phyloP scores from a whole-genome alignment of 2,113 vertebrate genomes.

The Seriola aureovittata region DNA sequence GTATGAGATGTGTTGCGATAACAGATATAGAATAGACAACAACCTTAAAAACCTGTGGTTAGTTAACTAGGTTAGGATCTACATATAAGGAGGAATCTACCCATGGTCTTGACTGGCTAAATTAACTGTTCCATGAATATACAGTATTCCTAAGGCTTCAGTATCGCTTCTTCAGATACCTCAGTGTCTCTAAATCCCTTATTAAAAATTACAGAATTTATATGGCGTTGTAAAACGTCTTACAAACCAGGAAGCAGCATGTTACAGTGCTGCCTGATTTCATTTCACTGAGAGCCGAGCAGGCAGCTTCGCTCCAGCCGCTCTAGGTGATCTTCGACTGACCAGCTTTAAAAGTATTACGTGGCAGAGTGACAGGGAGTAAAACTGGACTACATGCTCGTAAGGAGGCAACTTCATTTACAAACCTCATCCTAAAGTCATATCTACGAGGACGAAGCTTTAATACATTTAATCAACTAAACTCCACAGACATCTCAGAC shows the following conservation, averaged over 20 bases:
- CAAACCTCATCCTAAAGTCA: neutral
- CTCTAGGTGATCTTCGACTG: neutral
- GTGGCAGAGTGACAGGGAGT: neutral
- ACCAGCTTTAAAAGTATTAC: neutral
- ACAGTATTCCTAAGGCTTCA: neutral
- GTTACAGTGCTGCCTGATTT: neutral
- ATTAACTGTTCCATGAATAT: neutral
- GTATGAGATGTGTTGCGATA: neutral
- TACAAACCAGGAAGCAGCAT: neutral
- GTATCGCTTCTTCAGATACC: neutral
- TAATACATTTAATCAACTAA: neutral
- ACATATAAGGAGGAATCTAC: neutral
- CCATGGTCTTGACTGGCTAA: neutral
- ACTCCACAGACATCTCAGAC: neutral
- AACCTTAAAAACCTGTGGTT: neutral
- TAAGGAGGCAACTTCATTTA: neutral
- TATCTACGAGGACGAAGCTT: neutral
- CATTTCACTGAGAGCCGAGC: neutral
- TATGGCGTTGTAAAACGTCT: conserved; percentile 3
- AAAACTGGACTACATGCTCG: neutral
- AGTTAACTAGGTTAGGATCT: neutral
- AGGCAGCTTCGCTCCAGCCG: too few relatives aligned
- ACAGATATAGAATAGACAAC: neutral
- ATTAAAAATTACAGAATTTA: conserved; percentile 12
- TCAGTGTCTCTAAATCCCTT: neutral